phyloP scores from a whole-genome alignment of 2,888 invertebrate genomes.

The Zygogramma bicolorata region DNA sequence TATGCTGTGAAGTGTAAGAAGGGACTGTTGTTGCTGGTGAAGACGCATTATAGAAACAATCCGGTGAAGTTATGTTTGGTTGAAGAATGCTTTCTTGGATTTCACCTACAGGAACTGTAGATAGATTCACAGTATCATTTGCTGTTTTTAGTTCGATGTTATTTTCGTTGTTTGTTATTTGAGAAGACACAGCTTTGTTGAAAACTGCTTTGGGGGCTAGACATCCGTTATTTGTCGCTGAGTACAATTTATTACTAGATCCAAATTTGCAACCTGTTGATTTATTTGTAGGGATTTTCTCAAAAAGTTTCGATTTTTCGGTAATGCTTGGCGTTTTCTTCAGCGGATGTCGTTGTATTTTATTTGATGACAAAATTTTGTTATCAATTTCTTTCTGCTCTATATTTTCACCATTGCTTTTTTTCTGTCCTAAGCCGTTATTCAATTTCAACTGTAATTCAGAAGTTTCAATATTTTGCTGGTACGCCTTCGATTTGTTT shows the following conservation, averaged over 20 bases:
- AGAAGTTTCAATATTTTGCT: slow-evolving; percentile 18
- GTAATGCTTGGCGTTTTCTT: slow-evolving; percentile 46
- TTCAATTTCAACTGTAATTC: slow-evolving; percentile 41
- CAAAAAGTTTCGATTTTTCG: slow-evolving; percentile 48
- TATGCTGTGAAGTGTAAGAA: not conserved
- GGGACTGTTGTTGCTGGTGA: not conserved
- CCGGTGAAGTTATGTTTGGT: not conserved
- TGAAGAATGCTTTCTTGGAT: not conserved
- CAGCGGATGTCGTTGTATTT: slow-evolving; percentile 14
- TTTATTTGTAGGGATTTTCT: slow-evolving; percentile 22
- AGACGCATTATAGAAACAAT: not conserved
- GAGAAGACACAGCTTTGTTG: not conserved
- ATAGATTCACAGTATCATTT: not conserved
- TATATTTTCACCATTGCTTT: slow-evolving; percentile 39
- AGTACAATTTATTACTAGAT: not conserved
- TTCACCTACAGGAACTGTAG: not conserved
- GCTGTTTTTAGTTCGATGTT: not conserved
- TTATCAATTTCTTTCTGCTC: slow-evolving; percentile 43
- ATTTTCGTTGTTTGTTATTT: not conserved
- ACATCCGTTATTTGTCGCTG: not conserved
- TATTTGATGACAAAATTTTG: not conserved
- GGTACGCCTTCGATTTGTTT: not conserved
- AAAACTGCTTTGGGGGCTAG: slow-evolving; percentile 28
- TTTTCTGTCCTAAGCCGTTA: slow-evolving; percentile 31
- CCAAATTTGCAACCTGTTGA: not conserved